Evolutionary conservation across 1,140 invertebrate species (phyloP).

Genomic region (Homalodisca vitripennis): DNA sequence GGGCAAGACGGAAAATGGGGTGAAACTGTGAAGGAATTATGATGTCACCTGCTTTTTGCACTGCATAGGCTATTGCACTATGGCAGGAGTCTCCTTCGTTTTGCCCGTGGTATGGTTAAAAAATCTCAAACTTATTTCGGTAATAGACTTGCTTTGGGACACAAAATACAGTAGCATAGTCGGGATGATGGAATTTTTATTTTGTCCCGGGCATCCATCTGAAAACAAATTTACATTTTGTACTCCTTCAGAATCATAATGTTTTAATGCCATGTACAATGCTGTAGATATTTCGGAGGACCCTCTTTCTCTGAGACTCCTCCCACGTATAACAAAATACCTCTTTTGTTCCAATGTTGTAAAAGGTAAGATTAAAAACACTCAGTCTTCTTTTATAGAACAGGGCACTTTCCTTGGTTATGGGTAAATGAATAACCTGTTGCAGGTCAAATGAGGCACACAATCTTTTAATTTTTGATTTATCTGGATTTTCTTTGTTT

Average conservation of each 20-base stretch:
- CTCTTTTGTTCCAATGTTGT: constrained; percentile 10
- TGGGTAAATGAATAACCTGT: no score
- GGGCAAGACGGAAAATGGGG: background rate
- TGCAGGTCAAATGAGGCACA: no score
- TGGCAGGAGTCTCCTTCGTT: constrained; percentile 4
- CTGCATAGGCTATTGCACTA: background rate
- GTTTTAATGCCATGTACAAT: no score
- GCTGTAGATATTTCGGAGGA: constrained; percentile 17
- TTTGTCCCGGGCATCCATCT: constrained; percentile 1
- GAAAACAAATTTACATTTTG: constrained; percentile 16
- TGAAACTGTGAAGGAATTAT: constrained; percentile 4
- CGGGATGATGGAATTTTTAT: no score
- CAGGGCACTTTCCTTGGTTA: no score
- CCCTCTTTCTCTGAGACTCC: background rate
- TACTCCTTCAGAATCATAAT: no score
- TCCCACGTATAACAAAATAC: no score
- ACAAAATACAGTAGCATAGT: constrained; percentile 7
- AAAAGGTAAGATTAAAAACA: constrained; percentile 8
- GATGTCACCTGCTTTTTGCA: constrained; percentile 3
- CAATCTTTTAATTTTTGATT: no score
- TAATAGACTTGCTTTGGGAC: background rate
- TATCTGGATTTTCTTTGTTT: no score
- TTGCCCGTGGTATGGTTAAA: background rate
- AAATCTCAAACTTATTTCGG: no score
- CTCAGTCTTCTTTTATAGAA: constrained; percentile 2